Conservation (phyloP, 2,797 vertebrate species). For the Microctenopoma stevenorrisi region DNA sequence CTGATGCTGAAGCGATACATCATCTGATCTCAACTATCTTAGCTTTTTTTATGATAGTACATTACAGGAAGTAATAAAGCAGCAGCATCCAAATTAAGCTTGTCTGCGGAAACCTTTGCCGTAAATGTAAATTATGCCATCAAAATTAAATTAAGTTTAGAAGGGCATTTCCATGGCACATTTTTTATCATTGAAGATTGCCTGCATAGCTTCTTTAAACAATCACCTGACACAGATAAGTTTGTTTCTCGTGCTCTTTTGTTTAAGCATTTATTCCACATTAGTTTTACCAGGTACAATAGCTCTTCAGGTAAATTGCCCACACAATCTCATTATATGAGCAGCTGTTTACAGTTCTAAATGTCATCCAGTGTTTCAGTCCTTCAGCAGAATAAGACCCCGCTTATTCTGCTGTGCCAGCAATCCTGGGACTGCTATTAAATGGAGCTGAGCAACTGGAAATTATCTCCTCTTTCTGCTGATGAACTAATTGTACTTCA, state of each 20-base stretch:
- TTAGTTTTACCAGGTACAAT: conserved; percentile 2
- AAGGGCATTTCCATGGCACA: conserved; percentile 15
- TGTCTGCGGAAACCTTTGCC: conserved; percentile 13
- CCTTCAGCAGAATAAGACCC: conserved; percentile 1
- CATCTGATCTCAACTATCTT: conserved; percentile 54
- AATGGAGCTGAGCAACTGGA: conserved; percentile 64
- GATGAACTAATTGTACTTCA: conserved; percentile 77
- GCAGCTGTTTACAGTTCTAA: conserved; percentile 64
- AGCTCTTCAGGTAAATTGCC: conserved; percentile 54
- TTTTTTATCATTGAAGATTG: conserved; percentile 20
- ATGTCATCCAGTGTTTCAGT: conserved; percentile 55
- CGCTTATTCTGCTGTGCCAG: conserved; percentile 64
- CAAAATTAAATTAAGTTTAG: conserved; percentile 3
- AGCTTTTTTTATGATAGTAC: conserved; percentile 33
- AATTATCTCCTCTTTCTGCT: conserved; percentile 73
- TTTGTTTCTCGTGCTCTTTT: conserved; percentile 1
- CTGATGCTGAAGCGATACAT: conserved; percentile 64
- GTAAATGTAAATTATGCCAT: conserved; percentile 14
- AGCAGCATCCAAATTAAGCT: conserved; percentile 22
- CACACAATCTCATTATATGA: conserved; percentile 52
- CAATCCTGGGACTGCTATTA: conserved; percentile 63
- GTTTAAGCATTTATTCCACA: conserved; percentile 16
- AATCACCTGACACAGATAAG: neutral
- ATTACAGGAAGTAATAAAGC: conserved; percentile 53
- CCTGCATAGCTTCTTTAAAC: neutral